A percentile compares a stretch with the other conserved stretches of the same genome.
phyloP scores from a whole-genome alignment of 2,888 invertebrate species.

The Hypselothyrea guttata region DNA sequence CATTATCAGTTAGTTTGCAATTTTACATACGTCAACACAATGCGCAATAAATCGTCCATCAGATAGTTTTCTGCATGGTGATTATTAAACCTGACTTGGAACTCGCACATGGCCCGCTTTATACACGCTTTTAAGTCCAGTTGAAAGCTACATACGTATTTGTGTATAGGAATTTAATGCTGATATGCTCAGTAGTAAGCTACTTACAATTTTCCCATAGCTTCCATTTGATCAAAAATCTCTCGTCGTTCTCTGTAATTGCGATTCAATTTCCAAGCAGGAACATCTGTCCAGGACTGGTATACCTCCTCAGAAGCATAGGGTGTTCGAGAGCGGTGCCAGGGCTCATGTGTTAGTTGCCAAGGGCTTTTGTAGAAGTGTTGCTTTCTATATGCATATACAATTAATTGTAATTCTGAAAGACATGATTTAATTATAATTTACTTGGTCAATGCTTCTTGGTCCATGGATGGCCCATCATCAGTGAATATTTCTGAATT shows the following conservation, averaged over 20 bases:
- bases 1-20: background rate
- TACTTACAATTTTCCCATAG: slow-evolving; percentile 61
- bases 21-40: slow-evolving; percentile 85
- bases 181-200: too few species aligned
- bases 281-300: slow-evolving; percentile 36
- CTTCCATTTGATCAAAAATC: slow-evolving; percentile 64
- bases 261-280: slow-evolving; percentile 53
- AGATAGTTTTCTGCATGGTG: slow-evolving; percentile 83
- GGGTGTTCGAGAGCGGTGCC: background rate
- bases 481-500: background rate
- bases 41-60: slow-evolving; percentile 85
- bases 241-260: slow-evolving; percentile 67
- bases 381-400: slow-evolving; percentile 5
- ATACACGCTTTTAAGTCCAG: slow-evolving; percentile 83
- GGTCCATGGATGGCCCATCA: background rate
- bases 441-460: slow-evolving; percentile 15
- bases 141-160: too few species aligned
- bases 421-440: background rate
- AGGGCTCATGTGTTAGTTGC: slow-evolving; percentile 22
- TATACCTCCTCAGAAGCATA: slow-evolving; percentile 22
- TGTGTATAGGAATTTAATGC: too few species aligned
- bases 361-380: slow-evolving; percentile 44
- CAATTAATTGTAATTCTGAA: background rate
- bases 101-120: slow-evolving; percentile 87
- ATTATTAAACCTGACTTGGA: slow-evolving; percentile 83